These are phyloP conservation scores for Coenobita brevimanus DNA, from an alignment of 1,140 invertebrate genomes.

Conservation along the genomic window DNA sequence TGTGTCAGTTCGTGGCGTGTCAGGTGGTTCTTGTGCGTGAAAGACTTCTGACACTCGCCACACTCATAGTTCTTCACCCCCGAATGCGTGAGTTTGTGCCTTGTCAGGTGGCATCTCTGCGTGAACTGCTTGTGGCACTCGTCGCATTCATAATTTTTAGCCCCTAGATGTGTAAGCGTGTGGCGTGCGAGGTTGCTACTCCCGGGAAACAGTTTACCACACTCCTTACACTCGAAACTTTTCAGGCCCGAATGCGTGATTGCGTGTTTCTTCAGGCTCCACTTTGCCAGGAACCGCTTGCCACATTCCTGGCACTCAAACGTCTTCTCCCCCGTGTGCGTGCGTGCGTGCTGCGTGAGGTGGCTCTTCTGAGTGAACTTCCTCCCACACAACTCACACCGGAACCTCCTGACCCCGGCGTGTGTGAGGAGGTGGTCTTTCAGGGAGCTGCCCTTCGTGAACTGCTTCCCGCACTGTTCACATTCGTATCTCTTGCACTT, in stretches of 20 bases:
- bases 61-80: background rate
- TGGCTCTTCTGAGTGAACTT: background rate
- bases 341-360: background rate
- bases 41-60: background rate
- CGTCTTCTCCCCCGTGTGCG: background rate
- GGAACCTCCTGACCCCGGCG: background rate
- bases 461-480: background rate
- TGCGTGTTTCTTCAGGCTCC: background rate
- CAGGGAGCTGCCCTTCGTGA: background rate
- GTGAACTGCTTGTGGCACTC: background rate
- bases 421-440: background rate
- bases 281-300: background rate
- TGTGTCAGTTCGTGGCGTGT: background rate
- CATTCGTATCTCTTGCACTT: constrained; percentile 1
- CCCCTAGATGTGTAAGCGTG: background rate
- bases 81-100: background rate
- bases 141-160: background rate
- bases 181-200: background rate
- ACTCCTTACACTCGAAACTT: background rate
- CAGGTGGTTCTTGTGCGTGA: background rate
- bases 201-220: background rate
- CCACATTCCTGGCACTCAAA: background rate
- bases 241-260: background rate
- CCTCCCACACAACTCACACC: background rate
- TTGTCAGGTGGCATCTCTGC: background rate